phyloP scores from a whole-genome alignment of 2,797 vertebrate species.

The Enteromius argenteus region DNA sequence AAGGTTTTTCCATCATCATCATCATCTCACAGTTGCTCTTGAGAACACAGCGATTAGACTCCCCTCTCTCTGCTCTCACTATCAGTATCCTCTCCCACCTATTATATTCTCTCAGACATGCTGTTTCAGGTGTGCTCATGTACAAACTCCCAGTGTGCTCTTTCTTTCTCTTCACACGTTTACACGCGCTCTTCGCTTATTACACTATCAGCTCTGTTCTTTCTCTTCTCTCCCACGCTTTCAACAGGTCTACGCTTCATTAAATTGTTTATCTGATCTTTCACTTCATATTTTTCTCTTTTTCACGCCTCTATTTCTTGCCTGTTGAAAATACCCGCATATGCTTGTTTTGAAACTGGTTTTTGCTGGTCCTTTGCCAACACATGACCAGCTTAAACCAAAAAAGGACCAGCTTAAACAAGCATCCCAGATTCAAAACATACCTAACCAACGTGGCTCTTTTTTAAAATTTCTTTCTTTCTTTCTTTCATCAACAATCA shows the following conservation, averaged over 20 bases:
- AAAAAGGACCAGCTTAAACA: too few relatives aligned
- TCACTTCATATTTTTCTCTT: background rate
- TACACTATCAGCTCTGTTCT: constrained; percentile 4
- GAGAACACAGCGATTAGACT: constrained; percentile 5
- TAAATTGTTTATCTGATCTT: constrained; percentile 2
- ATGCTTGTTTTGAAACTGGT: too few relatives aligned
- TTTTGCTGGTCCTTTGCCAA: too few relatives aligned
- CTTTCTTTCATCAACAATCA: background rate
- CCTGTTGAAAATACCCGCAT: too few relatives aligned
- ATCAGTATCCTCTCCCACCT: constrained; percentile 20
- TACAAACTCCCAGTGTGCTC: background rate
- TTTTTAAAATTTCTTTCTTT: too few relatives aligned
- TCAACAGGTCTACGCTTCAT: background rate
- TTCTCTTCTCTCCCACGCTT: constrained; percentile 43
- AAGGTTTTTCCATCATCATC: constrained; percentile 13
- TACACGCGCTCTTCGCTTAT: background rate
- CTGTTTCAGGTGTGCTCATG: constrained; percentile 15
- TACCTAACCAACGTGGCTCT: background rate
- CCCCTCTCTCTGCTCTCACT: background rate
- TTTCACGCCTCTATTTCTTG: too few relatives aligned
- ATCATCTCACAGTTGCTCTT: constrained; percentile 16
- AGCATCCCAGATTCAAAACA: too few relatives aligned
- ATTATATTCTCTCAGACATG: background rate
- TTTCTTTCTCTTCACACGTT: constrained; percentile 20
- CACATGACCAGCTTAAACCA: too few relatives aligned